Percentiles rank a stretch among this genome's conserved stretches.
Conservation (phyloP, 35 echinoderm and acorn worm genomes). For the Lytechinus pictus region DNA sequence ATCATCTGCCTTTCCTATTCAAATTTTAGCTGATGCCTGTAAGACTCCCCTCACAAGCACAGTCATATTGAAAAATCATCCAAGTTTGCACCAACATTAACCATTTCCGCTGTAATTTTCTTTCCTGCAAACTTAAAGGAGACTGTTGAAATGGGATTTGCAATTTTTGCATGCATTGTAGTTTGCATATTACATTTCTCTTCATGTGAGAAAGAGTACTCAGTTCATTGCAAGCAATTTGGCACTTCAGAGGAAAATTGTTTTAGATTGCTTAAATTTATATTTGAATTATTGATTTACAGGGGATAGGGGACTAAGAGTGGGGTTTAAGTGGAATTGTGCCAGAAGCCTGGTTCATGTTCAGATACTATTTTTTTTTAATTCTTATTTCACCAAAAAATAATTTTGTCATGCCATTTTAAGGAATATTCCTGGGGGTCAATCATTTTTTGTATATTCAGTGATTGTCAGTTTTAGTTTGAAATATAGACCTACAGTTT, state of each 20-base stretch:
- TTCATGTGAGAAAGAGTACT: neutral
- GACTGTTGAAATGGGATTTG: neutral
- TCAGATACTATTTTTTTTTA: neutral
- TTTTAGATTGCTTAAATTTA: neutral
- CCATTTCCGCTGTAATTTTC: slow-evolving; percentile 41
- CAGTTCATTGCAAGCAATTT: neutral
- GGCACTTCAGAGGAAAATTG: too few relatives aligned
- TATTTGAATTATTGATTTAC: neutral
- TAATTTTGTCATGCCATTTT: neutral
- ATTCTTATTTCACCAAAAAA: neutral
- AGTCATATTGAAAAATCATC: slow-evolving; percentile 33
- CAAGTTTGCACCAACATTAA: slow-evolving; percentile 32
- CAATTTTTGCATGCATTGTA: neutral
- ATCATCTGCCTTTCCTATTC: slow-evolving; percentile 11
- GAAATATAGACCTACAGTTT: too few relatives aligned
- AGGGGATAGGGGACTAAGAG: neutral
- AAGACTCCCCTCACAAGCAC: neutral
- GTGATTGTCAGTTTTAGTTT: too few relatives aligned
- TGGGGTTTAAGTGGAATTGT: neutral
- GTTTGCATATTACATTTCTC: neutral
- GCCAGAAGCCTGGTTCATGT: neutral
- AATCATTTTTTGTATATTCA: neutral
- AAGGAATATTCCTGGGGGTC: neutral
- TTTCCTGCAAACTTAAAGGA: neutral
- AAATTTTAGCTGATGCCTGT: slow-evolving; percentile 42